phyloP scores from a whole-genome alignment of 1,140 invertebrate genomes.

The Pygmarrhopalites habei region DNA sequence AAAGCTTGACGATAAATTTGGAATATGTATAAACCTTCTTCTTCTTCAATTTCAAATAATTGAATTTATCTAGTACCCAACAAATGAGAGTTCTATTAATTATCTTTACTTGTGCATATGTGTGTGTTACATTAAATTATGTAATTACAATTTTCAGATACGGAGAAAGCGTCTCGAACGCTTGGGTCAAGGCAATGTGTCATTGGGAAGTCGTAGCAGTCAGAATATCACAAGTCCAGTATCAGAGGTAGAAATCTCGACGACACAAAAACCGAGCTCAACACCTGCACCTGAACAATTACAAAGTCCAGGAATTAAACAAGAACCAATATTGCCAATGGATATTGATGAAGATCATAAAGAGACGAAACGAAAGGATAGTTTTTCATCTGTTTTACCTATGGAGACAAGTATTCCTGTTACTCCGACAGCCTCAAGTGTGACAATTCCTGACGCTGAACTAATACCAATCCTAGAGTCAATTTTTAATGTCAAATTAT shows the following conservation, averaged over 20 bases:
- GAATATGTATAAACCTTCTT: not conserved
- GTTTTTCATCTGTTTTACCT: not conserved
- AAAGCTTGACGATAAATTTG: not conserved
- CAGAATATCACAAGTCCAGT: slow-evolving; percentile 42
- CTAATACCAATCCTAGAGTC: slow-evolving; percentile 17
- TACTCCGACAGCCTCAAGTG: not conserved
- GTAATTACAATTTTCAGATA: slow-evolving; percentile 53
- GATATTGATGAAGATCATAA: not conserved
- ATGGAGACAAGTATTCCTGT: not conserved
- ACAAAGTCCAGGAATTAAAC: not conserved
- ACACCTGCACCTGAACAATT: not conserved
- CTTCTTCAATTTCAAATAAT: not conserved
- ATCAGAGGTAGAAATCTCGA: slow-evolving; percentile 42
- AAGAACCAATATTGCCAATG: not conserved
- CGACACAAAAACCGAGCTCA: slow-evolving; percentile 26
- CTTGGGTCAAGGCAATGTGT: slow-evolving; percentile 48
- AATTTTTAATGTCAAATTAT: slow-evolving; percentile 28
- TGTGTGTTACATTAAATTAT: slow-evolving; percentile 15
- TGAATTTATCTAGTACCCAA: not conserved
- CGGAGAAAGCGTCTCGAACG: slow-evolving; percentile 59
- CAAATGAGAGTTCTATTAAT: not conserved
- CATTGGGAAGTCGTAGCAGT: slow-evolving; percentile 28
- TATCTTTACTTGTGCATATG: not conserved
- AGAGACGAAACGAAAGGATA: not conserved
- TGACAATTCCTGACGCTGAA: slow-evolving; percentile 6